phyloP scores from a whole-genome alignment of 2,113 vertebrate species.

The Tursiops truncatus region DNA sequence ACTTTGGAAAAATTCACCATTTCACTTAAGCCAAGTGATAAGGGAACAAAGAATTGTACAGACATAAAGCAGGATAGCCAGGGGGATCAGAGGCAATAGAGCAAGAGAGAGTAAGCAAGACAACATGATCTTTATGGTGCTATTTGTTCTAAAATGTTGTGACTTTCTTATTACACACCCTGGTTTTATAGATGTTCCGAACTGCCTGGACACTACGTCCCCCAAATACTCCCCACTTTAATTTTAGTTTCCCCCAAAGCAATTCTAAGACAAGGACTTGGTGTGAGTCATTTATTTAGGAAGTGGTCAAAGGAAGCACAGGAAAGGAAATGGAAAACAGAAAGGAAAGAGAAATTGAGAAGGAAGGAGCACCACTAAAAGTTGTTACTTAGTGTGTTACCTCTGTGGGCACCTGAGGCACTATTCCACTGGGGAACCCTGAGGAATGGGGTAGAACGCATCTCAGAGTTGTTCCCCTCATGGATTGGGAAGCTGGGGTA shows the following conservation, averaged over 20 bases:
- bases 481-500: too few species aligned
- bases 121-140: not conserved
- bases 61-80: not conserved
- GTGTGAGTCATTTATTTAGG: not conserved
- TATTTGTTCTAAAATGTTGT: not conserved
- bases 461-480: not conserved
- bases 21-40: not conserved
- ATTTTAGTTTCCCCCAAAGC: slow-evolving; percentile 8
- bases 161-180: not conserved
- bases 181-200: not conserved
- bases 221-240: not conserved
- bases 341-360: not conserved
- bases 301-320: not conserved
- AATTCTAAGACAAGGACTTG: not conserved
- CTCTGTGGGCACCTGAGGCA: not conserved
- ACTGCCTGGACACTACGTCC: not conserved
- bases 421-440: not conserved
- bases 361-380: not conserved
- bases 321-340: not conserved
- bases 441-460: not conserved
- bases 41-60: not conserved
- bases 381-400: not conserved
- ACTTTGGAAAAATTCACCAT: not conserved
- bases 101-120: not conserved
- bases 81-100: not conserved